Evolutionary conservation across 2,888 invertebrate genomes (phyloP).

Genomic region (Boloria selene): DNA sequence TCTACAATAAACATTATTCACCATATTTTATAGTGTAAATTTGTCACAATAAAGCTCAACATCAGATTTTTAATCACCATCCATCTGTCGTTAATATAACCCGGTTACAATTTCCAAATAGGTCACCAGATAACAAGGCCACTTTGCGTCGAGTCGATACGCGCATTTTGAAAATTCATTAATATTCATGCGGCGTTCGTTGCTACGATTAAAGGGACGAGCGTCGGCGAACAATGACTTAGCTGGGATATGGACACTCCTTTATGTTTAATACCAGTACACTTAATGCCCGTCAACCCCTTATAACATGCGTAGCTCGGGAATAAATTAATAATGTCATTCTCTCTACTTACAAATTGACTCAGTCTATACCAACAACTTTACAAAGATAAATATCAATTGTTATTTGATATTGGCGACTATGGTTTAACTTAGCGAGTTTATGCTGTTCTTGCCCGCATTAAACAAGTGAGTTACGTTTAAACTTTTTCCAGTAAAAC

Average conservation of each 20-base stretch:
- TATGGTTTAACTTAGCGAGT: background rate
- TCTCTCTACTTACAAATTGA: background rate
- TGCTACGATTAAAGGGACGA: conserved; percentile 57
- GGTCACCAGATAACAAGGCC: conserved; percentile 45
- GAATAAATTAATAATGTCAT: conserved; percentile 15
- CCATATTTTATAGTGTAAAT: background rate
- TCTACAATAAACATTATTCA: too few relatives aligned
- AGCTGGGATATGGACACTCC: conserved; percentile 21
- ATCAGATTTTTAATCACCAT: conserved; percentile 19
- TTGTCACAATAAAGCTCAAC: background rate
- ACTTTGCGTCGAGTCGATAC: conserved; percentile 45
- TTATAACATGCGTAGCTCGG: conserved; percentile 6
- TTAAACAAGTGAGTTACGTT: conserved; percentile 17
- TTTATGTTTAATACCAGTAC: conserved; percentile 25
- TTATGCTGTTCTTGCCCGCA: conserved; percentile 5
- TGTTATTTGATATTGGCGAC: background rate
- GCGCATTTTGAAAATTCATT: conserved; percentile 55
- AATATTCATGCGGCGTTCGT: conserved; percentile 64
- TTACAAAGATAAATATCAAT: background rate
- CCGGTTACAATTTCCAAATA: conserved; percentile 32
- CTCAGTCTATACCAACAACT: background rate
- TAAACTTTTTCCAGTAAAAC: conserved; percentile 11
- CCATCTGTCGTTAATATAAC: conserved; percentile 23
- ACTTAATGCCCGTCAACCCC: conserved; percentile 7
- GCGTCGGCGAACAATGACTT: conserved; percentile 28